Conservation (phyloP, 2,113 vertebrate genomes). For the Tretioscincus oriximinensis region DNA sequence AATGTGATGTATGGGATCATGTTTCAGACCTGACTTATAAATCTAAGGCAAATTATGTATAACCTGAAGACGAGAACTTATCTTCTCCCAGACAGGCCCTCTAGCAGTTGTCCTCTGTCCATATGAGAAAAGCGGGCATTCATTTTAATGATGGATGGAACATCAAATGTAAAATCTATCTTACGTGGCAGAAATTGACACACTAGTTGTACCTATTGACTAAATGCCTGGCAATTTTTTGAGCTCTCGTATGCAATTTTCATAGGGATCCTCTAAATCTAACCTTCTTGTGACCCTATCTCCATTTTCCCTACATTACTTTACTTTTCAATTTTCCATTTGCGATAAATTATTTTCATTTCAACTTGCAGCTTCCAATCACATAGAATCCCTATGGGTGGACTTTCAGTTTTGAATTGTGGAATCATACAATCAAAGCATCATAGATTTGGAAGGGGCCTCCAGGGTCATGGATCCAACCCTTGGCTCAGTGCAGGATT, state of each 20-base stretch:
- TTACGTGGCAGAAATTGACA: constrained; percentile 2
- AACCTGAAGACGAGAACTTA: background rate
- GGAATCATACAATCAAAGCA: too few relatives aligned
- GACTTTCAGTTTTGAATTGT: too few relatives aligned
- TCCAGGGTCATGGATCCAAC: too few relatives aligned
- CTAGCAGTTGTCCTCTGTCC: constrained; percentile 9
- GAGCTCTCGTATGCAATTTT: background rate
- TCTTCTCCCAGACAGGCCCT: background rate
- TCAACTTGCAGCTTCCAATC: too few relatives aligned
- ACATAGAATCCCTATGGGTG: too few relatives aligned
- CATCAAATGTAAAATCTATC: constrained; percentile 1
- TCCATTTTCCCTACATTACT: too few relatives aligned
- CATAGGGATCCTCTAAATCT: background rate
- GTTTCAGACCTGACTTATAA: constrained; percentile 16
- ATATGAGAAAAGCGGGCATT: background rate
- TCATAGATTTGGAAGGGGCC: too few relatives aligned
- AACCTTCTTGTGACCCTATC: background rate
- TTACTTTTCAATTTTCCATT: too few relatives aligned
- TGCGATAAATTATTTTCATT: too few relatives aligned
- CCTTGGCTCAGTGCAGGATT: too few relatives aligned
- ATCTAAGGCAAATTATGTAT: constrained; percentile 2
- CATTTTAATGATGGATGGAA: background rate
- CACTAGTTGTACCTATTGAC: background rate
- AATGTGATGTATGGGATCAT: background rate
- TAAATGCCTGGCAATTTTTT: background rate